Percentiles rank a stretch among this genome's conserved stretches.
Conservation (phyloP, 2,888 invertebrate species). For the Andrena trimmerana region DNA sequence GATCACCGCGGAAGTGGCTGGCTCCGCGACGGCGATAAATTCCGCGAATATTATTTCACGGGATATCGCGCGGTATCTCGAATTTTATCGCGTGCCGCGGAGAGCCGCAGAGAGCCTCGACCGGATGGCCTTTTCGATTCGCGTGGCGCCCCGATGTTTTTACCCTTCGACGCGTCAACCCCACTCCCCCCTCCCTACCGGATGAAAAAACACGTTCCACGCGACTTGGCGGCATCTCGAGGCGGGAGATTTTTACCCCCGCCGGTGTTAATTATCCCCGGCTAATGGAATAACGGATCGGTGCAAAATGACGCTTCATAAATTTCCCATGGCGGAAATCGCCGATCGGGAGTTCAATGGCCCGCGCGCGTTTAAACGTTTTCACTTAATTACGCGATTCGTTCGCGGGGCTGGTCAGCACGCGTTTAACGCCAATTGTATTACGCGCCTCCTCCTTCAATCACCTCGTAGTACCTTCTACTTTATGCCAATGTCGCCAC, state of each 20-base stretch:
- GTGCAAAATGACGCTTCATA: conserved; percentile 46
- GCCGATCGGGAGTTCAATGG: conserved; percentile 46
- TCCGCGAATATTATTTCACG: conserved; percentile 49
- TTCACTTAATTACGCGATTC: conserved; percentile 60
- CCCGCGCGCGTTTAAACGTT: conserved; percentile 52
- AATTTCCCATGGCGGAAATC: conserved; percentile 36
- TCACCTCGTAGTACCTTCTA: too few species aligned
- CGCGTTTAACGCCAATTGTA: conserved; percentile 48
- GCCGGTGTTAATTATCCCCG: conserved; percentile 34
- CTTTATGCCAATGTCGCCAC: too few species aligned
- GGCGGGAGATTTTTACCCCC: conserved; percentile 3
- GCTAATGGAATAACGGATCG: conserved; percentile 19
- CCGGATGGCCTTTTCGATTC: background rate
- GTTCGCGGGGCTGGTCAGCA: conserved; percentile 17
- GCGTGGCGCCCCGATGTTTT: background rate
- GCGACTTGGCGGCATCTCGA: background rate
- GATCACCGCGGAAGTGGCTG: conserved; percentile 44
- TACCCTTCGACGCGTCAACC: conserved; percentile 14
- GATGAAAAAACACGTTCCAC: background rate
- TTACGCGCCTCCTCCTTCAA: too few species aligned
- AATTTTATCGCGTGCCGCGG: conserved; percentile 21
- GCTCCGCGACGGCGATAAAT: conserved; percentile 49
- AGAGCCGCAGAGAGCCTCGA: background rate
- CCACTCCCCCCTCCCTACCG: too few species aligned
- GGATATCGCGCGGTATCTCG: conserved; percentile 36